phyloP scores from a whole-genome alignment of 2,888 invertebrate genomes.

The Nemurella pictetii region DNA sequence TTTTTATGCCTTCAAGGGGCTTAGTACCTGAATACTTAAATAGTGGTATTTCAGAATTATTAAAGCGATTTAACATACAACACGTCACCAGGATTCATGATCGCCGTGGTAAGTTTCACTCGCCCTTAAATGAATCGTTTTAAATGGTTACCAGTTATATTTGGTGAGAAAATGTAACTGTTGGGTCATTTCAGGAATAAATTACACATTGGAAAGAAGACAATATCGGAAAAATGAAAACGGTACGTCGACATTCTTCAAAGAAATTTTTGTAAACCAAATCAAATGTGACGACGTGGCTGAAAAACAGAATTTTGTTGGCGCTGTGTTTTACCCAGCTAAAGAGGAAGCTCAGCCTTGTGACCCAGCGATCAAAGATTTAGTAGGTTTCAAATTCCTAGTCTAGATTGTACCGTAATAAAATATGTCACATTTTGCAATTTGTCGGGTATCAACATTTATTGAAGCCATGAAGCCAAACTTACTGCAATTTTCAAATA shows the following conservation, averaged over 20 bases:
- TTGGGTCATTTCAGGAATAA: too few species aligned
- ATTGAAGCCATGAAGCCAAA: too few species aligned
- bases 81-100: not conserved
- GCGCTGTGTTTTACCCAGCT: not conserved
- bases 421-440: too few species aligned
- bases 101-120: too few species aligned
- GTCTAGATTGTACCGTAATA: too few species aligned
- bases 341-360: not conserved
- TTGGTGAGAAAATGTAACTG: too few species aligned
- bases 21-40: not conserved
- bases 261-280: not conserved
- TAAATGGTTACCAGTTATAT: not conserved
- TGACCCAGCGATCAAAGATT: not conserved
- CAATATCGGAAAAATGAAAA: too few species aligned
- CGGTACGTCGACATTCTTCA: not conserved
- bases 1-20: not conserved
- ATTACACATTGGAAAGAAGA: too few species aligned
- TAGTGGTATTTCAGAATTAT: not conserved
- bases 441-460: too few species aligned
- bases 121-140: not conserved
- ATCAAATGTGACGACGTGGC: not conserved
- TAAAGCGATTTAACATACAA: not conserved
- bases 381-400: too few species aligned
- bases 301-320: not conserved
- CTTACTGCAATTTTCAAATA: too few species aligned